Percentiles rank a stretch among this genome's conserved stretches.
These are phyloP conservation scores for Tenthredo mesomela DNA, from an alignment of 2,888 invertebrate genomes.

Conservation along the genomic window DNA sequence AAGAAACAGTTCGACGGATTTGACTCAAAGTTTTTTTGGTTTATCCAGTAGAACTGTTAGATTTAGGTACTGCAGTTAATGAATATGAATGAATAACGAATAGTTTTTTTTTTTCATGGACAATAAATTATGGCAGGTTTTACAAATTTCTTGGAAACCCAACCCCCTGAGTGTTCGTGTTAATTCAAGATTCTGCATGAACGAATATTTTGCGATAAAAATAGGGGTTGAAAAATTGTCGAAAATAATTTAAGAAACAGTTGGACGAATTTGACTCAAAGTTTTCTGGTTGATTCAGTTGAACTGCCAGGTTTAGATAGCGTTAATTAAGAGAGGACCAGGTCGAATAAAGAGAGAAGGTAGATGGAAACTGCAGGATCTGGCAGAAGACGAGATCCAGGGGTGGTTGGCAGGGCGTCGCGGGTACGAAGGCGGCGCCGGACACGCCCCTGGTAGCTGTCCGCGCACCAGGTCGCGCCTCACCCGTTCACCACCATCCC, in stretches of 20 bases:
- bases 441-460: slow-evolving; percentile 75
- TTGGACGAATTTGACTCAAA: slow-evolving; percentile 1
- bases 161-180: not conserved
- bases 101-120: not conserved
- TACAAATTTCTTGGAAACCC: not conserved
- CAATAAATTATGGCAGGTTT: no score
- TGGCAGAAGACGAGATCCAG: slow-evolving; percentile 61
- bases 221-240: not conserved
- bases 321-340: slow-evolving; percentile 70
- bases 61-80: slow-evolving; percentile 49
- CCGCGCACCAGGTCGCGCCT: slow-evolving; percentile 74
- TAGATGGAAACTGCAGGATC: slow-evolving; percentile 66
- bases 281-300: slow-evolving; percentile 53
- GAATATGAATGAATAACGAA: no score
- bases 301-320: slow-evolving; percentile 63
- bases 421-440: slow-evolving; percentile 74
- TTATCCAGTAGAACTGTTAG: slow-evolving; percentile 63
- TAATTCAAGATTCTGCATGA: not conserved
- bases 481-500: slow-evolving; percentile 55
- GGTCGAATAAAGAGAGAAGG: slow-evolving; percentile 69
- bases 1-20: not conserved
- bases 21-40: not conserved
- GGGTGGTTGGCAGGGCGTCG: slow-evolving; percentile 69
- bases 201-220: not conserved
- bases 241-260: not conserved